These are phyloP conservation scores for Lineus longissimus DNA, from an alignment of 1,140 invertebrate species.

Conservation along the genomic window DNA sequence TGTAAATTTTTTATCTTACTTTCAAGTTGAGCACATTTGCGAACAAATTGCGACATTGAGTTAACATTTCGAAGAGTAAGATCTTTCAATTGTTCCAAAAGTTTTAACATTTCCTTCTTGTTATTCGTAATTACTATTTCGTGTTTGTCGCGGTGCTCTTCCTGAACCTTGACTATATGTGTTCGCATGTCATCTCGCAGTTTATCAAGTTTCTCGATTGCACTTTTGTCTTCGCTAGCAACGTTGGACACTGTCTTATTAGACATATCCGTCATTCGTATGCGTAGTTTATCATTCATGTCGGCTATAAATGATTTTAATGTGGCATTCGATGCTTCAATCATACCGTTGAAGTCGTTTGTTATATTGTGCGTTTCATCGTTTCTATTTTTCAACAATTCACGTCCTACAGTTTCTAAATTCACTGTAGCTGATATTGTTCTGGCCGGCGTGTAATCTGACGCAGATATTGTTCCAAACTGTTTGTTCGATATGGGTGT, in stretches of 20 bases:
- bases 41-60: background rate
- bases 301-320: constrained; percentile 5
- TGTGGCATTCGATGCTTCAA: background rate
- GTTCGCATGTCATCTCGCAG: background rate
- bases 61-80: background rate
- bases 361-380: background rate
- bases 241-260: background rate
- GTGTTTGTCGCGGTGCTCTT: constrained; percentile 1
- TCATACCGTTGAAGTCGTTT: background rate
- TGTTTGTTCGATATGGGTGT: background rate
- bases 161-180: background rate
- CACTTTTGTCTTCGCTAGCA: background rate
- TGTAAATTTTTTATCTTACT: background rate
- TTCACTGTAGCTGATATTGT: background rate
- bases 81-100: background rate
- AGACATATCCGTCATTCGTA: background rate
- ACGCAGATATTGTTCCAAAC: background rate
- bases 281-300: background rate
- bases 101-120: background rate
- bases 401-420: background rate
- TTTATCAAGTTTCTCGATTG: background rate
- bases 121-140: background rate
- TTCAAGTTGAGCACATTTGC: constrained; percentile 3
- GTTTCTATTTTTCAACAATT: constrained; percentile 1
- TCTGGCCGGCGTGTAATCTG: background rate